phyloP scores from a whole-genome alignment of 1,140 invertebrate species.

The Nasonia vitripennis region DNA sequence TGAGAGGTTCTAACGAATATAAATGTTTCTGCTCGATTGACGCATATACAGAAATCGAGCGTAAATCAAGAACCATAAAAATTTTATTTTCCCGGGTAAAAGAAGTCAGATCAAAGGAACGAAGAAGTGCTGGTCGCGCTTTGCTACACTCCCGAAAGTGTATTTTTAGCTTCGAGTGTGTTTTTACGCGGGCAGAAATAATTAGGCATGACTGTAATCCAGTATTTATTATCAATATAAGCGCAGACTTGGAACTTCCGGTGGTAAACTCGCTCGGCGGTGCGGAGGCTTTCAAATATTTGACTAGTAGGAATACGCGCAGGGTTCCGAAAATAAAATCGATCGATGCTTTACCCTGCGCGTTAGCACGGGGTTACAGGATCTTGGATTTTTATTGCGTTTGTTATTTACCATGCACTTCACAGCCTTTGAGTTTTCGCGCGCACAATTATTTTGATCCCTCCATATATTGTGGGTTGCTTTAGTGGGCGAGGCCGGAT shows the following conservation, averaged over 20 bases:
- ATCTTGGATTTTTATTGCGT: too few relatives aligned
- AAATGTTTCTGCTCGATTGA: not conserved
- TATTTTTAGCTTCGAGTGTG: conserved; percentile 25
- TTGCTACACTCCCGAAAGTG: not conserved
- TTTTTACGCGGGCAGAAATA: not conserved
- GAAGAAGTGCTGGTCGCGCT: not conserved
- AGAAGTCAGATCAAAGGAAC: not conserved
- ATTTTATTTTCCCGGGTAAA: not conserved
- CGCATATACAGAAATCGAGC: too few relatives aligned
- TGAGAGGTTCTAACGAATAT: not conserved
- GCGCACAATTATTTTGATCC: too few relatives aligned
- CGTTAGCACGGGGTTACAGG: too few relatives aligned
- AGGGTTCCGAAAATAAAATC: conserved; percentile 6
- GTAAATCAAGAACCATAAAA: not conserved
- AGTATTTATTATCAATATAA: conserved; percentile 25
- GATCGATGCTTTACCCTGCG: too few relatives aligned
- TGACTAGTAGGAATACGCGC: not conserved
- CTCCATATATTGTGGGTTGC: too few relatives aligned
- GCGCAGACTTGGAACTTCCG: not conserved
- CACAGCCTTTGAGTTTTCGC: too few relatives aligned
- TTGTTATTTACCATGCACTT: too few relatives aligned
- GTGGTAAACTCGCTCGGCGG: not conserved
- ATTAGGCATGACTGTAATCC: conserved; percentile 23
- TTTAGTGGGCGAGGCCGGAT: too few relatives aligned
- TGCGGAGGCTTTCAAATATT: conserved; percentile 2